Percentiles rank a stretch among this genome's conserved stretches.
These are phyloP conservation scores for Xiphias gladius DNA, from an alignment of 2,113 vertebrate genomes.

Conservation along the genomic window DNA sequence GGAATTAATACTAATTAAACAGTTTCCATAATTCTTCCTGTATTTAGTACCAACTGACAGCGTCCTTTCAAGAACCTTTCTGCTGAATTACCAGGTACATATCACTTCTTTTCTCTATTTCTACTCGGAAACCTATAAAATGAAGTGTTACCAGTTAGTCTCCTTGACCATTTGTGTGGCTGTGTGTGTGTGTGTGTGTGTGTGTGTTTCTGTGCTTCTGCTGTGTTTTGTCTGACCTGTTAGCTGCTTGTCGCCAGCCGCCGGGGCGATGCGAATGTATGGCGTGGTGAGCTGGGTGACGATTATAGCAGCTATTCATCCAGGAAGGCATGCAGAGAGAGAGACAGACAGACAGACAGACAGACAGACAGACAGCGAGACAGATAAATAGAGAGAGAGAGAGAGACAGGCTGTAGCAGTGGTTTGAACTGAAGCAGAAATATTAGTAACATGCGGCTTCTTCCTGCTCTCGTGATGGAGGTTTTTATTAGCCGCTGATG, in stretches of 20 bases:
- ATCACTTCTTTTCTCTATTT: too few relatives aligned
- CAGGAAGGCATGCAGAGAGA: slow-evolving; percentile 70
- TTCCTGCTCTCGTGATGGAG: not conserved
- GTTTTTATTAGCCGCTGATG: not conserved
- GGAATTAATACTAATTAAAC: too few relatives aligned
- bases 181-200: not conserved
- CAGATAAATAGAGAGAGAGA: slow-evolving; percentile 8
- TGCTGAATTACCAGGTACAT: too few relatives aligned
- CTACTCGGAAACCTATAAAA: too few relatives aligned
- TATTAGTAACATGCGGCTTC: slow-evolving; percentile 58
- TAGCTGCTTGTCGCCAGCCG: slow-evolving; percentile 96
- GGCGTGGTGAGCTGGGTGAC: slow-evolving; percentile 99
- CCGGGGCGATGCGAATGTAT: slow-evolving; percentile 95
- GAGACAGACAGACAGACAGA: slow-evolving; percentile 22
- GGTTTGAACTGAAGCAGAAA: slow-evolving; percentile 46
- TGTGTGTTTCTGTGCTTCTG: slow-evolving; percentile 35
- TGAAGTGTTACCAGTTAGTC: too few relatives aligned
- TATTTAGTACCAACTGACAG: too few relatives aligned
- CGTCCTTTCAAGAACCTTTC: too few relatives aligned
- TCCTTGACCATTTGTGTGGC: too few relatives aligned
- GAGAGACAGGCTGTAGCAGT: slow-evolving; percentile 53
- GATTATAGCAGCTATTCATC: slow-evolving; percentile 95
- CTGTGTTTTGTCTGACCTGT: slow-evolving; percentile 91
- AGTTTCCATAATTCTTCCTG: too few relatives aligned
- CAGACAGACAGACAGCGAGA: slow-evolving; percentile 5